Base-by-base conservation (phyloP, 53 echinoderm and acorn worm genomes). In the Actinopyga echinites region DNA sequence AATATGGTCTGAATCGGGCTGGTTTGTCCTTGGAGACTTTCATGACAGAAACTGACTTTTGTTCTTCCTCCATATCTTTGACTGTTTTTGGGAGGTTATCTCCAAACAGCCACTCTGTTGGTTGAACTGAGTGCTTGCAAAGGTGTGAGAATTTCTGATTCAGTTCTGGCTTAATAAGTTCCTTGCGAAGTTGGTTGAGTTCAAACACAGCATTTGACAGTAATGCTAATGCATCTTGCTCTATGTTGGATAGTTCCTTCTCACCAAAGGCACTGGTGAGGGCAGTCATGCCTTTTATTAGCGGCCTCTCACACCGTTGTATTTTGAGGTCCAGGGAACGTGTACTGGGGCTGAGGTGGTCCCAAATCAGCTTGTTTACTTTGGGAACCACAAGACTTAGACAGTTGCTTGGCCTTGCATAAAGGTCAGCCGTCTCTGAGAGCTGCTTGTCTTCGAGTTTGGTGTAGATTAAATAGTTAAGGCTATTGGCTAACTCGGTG, bases 211-310 rank as follows among this genome's bases (percentile, higher is more conserved):
- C 82, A 31, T 73, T 82, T 1, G 86, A 79, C 29, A 82, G 26
- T 44, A 80, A 19, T 23, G 82, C 69, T 28, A 79, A 29, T 6
- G 69, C 49, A 61, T 82, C 83, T 23, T 67, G 33, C 20, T 82
- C 37, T 17, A 43, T 53, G 1, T 37, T 33, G 37, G 60, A 40
- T 38, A 82, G n/a, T 30, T 57, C 22, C 1, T 19, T 53, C 0
- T 26, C 36, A 28, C 66, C 29, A 55, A 43, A 25, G 2, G 65
- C 19, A 23, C 43, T 65, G 8, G 61, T 42, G 1, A 89, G 60
- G 28, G 80, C 89, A 45, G 80, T 79, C 21, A 89, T 65, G 7
- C 89, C 85, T 58, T 89, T 89, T 17, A 89, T 55, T n/a, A 89
- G 56, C 3, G 80, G 89, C 37, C 79, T 89, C 33, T 89, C 56